Conservation (phyloP, 2,888 invertebrate genomes). For the Meiosimyza decipiens region DNA sequence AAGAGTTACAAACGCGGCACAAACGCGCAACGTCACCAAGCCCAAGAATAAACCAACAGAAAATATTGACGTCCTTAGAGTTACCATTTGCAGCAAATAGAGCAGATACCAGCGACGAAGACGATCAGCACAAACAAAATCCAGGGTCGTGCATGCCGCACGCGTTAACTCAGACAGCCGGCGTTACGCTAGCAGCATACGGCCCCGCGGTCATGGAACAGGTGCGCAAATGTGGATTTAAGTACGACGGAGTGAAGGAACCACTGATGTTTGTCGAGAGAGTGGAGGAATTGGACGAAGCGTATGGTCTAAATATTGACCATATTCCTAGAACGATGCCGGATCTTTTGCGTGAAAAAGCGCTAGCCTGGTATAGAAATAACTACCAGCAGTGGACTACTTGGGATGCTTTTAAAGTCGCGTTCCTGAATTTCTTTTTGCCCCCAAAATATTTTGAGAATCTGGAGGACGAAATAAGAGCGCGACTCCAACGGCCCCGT, state of each 20-base stretch:
- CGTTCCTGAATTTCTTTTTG: neutral
- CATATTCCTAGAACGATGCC: neutral
- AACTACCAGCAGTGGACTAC: neutral
- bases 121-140: too few species aligned
- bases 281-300: neutral
- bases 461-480: conserved; percentile 24
- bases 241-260: neutral
- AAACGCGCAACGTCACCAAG: too few species aligned
- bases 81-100: too few species aligned
- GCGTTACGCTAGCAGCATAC: neutral
- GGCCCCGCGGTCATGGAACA: too few species aligned
- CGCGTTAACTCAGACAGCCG: too few species aligned
- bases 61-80: too few species aligned
- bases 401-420: neutral
- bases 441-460: conserved; percentile 3
- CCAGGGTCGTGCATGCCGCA: too few species aligned
- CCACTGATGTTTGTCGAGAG: neutral
- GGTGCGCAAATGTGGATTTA: neutral
- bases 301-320: neutral
- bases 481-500: neutral
- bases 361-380: neutral
- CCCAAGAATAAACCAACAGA: too few species aligned
- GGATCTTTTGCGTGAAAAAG: neutral
- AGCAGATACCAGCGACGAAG: too few species aligned
- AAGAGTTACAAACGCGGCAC: too few species aligned